Conservation (phyloP, 2,113 vertebrate species). For the Sinocyclocheilus maitianheensis region DNA sequence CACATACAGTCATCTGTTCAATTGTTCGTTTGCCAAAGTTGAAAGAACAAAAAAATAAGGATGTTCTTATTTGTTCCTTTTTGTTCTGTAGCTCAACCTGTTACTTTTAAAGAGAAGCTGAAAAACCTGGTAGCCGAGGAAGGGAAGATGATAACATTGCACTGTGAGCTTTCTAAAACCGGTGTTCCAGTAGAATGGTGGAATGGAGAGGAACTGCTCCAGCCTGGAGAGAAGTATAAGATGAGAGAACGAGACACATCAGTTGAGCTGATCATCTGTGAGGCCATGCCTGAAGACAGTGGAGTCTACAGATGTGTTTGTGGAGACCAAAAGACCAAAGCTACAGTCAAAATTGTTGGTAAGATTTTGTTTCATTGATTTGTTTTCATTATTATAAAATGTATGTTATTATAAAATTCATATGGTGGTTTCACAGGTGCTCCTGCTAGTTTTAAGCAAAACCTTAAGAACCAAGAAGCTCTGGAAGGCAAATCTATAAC, state of each 20-base stretch:
- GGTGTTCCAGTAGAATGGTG: conserved; percentile 80
- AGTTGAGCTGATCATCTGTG: conserved; percentile 78
- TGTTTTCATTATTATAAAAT: background rate
- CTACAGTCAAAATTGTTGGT: conserved; percentile 75
- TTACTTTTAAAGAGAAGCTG: conserved; percentile 83
- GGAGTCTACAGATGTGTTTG: conserved; percentile 75
- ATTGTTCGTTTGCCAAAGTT: background rate
- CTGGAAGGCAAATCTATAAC: conserved; percentile 71
- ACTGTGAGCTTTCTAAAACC: conserved; percentile 82
- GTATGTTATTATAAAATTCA: background rate
- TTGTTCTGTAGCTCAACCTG: conserved; percentile 73
- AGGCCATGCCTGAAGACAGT: conserved; percentile 74
- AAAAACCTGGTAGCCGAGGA: conserved; percentile 81
- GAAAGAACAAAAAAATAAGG: background rate
- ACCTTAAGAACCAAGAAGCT: conserved; percentile 70
- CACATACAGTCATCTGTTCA: no score
- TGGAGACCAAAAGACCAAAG: conserved; percentile 70
- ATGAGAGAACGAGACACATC: conserved; percentile 71
- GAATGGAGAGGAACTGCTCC: conserved; percentile 76
- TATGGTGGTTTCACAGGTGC: background rate
- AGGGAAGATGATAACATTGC: conserved; percentile 77
- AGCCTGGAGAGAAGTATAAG: conserved; percentile 77
- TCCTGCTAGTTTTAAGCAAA: conserved; percentile 50
- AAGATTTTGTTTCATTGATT: conserved; percentile 19
- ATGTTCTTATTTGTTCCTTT: background rate